A percentile compares a stretch with the other conserved stretches of the same genome.
phyloP scores from a whole-genome alignment of 1,140 invertebrate species.

The Atta texana region DNA sequence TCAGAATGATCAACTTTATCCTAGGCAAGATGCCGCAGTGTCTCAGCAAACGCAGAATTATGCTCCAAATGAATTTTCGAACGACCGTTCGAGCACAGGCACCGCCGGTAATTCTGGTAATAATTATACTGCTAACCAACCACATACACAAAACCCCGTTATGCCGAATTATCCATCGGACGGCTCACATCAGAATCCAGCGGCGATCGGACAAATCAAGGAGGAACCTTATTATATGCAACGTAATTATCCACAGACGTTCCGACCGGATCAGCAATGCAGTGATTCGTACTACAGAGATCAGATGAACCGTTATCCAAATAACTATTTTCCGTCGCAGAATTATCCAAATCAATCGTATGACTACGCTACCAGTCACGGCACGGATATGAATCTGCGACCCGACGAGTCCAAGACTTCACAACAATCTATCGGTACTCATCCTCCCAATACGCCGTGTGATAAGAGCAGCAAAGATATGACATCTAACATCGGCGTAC shows the following conservation, averaged over 20 bases:
- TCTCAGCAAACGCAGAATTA: conserved; percentile 76
- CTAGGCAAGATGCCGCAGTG: conserved; percentile 70
- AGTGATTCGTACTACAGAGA: conserved; percentile 81
- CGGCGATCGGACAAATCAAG: conserved; percentile 73
- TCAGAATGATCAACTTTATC: conserved; percentile 78
- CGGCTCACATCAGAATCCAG: conserved; percentile 66
- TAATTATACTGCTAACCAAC: conserved; percentile 75
- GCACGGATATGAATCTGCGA: conserved; percentile 65
- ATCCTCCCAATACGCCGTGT: conserved; percentile 59
- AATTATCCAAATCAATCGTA: conserved; percentile 82
- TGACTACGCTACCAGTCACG: conserved; percentile 75
- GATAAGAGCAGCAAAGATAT: conserved; percentile 77
- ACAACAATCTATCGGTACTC: conserved; percentile 52
- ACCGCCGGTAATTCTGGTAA: conserved; percentile 68
- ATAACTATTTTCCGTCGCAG: conserved; percentile 81
- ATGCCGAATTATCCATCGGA: conserved; percentile 75
- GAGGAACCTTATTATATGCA: conserved; percentile 83
- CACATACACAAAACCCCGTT: conserved; percentile 68
- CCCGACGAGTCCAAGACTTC: conserved; percentile 69
- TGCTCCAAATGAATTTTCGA: conserved; percentile 71
- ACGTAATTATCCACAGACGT: conserved; percentile 80
- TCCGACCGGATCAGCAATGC: conserved; percentile 78
- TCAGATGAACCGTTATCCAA: conserved; percentile 80
- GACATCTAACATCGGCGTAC: conserved; percentile 73
- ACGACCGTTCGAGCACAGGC: conserved; percentile 70